Evolutionary conservation across 2,888 invertebrate genomes (phyloP), one percentile per base, ranked within the genome.

Genomic region (Tinea trinotella): DNA sequence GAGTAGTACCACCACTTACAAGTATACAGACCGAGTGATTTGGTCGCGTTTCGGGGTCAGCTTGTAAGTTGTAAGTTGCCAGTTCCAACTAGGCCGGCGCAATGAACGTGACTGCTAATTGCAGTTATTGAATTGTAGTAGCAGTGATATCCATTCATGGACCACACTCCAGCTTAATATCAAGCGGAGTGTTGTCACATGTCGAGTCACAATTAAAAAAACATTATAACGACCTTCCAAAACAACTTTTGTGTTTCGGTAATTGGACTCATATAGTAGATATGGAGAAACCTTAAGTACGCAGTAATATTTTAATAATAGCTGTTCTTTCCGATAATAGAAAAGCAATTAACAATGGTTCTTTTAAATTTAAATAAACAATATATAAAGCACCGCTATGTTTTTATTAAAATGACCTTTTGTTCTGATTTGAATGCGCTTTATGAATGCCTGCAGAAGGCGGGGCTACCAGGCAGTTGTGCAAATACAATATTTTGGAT

Each of bases 401-500:
- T 40, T 13, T 18, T 18, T n/a, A n/a, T 19, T 20, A 50, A 10
- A 46, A 35, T 36, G 30, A 40, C 44, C 36, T 36, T 40, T 54
- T 49, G 52, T 34, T 24, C 30, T 50, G 50, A 46, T 48, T 49
- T 36, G 35, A 54, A 35, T 49, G 34, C 35, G 24, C 46, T 12
- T 20, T 15, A 15, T 35, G 40, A 20, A 15, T 52, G 40, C 52
- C 24, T n/a, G 22, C 52, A 20, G 49, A 17, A 20, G 44, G 34
- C 3, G 35, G 17, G 22, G 18, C 12, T 17, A 17, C 18, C 46
- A 15, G 55, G 48, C 59, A 59, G 53, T 56, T 57, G 57, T 54
- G 55, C 57, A 59, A 59, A 59, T 54, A 56, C 44, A 9, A 22
- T 56, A 36, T 58, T 57, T 61, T 57, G 49, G n/a, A 56, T 22